Base-by-base conservation (phyloP, 2,888 invertebrate species). In the Tetranychus truncatus region DNA sequence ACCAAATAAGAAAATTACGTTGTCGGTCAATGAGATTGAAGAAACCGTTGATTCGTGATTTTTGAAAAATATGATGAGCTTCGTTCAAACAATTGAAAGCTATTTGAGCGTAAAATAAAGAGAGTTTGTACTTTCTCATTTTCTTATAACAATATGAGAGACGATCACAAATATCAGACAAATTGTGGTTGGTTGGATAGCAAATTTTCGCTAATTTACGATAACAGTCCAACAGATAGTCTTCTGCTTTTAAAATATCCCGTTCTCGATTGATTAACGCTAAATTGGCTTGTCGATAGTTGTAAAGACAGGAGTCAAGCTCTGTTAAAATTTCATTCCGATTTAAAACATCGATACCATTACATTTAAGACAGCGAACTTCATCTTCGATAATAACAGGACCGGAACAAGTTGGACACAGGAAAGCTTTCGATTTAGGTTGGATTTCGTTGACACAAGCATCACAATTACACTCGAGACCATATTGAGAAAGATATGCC, bases 111-210 rank as follows among this genome's bases (percentile, higher is more conserved):
- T 73, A 65, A 9, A 55, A 46, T 5, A 73, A n/a, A 18, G 66
- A n/a, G 18, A 21, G n/a, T 18, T n/a, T n/a, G 55, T 46, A 73
- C 21, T 65, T 73, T 73, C 73, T 73, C 73, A 73, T 55, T 34
- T 65, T 44, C 20, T 65, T 73, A 24, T 73, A 73, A 46, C 65
- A 65, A 34, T 45, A 65, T 11, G 21, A 21, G 15, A 73, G 15
- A 65, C 45, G 18, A 18, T 65, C 20, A 7, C 18, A 21, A 15
- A 73, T 20, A 20, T 65, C 55, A 15, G 24, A 18, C 21, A 73
- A 24, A 66, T 65, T 66, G n/a, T 34, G n/a, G 21, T 73, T 55
- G 1, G 65, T 45, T n/a, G 73, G 34, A 24, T 65, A 65, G 21
- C 34, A 34, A 21, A 55, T 55, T 46, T 65, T 44, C 20, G 20